Conservation (phyloP, 2,113 vertebrate species). For the Carollia perspicillata region DNA sequence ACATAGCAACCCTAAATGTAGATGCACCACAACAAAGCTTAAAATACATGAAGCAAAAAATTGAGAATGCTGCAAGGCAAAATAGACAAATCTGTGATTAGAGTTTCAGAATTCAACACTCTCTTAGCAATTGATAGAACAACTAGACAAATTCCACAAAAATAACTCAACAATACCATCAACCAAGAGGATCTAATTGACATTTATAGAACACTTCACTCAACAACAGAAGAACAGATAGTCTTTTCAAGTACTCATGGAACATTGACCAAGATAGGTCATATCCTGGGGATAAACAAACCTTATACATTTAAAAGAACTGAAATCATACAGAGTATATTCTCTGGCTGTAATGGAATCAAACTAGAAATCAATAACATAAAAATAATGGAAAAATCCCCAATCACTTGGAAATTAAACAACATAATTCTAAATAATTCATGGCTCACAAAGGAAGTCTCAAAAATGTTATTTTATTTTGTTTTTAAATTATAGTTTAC, state of each 20-base stretch:
- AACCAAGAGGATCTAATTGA: constrained; percentile 6
- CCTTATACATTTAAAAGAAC: constrained; percentile 6
- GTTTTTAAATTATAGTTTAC: neutral
- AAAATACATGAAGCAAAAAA: neutral
- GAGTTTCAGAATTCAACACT: neutral
- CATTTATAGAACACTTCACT: neutral
- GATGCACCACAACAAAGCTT: neutral
- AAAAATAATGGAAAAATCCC: neutral
- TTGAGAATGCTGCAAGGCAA: neutral
- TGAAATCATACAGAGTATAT: neutral
- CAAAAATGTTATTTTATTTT: neutral
- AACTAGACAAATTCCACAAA: neutral
- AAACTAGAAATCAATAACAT: neutral
- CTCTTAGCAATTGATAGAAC: neutral
- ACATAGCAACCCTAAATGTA: neutral
- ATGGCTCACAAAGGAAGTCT: constrained; percentile 15
- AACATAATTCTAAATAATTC: neutral
- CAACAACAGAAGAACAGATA: neutral
- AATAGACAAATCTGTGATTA: neutral
- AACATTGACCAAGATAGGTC: neutral
- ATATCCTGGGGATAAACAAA: neutral
- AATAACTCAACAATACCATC: neutral
- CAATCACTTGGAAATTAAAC: neutral
- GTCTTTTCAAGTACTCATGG: neutral
- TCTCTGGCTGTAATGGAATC: constrained; percentile 3